phyloP scores from a whole-genome alignment of 1,140 invertebrate genomes.

The Drosophila sproati region DNA sequence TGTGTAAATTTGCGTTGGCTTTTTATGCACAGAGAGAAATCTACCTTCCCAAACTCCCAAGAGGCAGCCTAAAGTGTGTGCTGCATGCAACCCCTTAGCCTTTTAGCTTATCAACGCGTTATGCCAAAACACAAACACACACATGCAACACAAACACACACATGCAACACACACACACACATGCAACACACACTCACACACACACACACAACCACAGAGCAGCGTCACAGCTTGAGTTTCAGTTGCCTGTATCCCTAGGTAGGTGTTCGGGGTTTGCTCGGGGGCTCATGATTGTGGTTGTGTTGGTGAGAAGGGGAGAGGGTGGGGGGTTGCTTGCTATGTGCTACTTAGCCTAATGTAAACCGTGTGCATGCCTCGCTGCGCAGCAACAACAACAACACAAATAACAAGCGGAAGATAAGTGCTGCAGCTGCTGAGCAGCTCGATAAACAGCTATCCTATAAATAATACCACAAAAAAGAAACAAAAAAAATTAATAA shows the following conservation, averaged over 20 bases:
- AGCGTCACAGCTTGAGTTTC: conserved; percentile 14
- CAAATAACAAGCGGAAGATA: conserved; percentile 43
- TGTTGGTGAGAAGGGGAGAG: conserved; percentile 5
- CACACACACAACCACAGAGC: neutral
- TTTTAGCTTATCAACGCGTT: conserved; percentile 78
- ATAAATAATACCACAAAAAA: neutral
- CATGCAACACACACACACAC: neutral
- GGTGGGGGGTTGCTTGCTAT: conserved; percentile 8
- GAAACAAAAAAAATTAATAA: neutral
- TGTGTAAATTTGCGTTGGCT: conserved; percentile 49
- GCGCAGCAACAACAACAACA: conserved; percentile 40
- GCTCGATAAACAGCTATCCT: neutral
- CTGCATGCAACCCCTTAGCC: conserved; percentile 53
- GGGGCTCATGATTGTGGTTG: conserved; percentile 30
- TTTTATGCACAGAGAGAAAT: conserved; percentile 27
- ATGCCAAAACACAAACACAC: conserved; percentile 58
- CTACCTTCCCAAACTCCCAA: conserved; percentile 2
- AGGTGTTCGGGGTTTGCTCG: conserved; percentile 54
- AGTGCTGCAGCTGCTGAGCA: too few relatives aligned
- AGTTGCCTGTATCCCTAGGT: conserved; percentile 45
- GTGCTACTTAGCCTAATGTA: conserved; percentile 81
- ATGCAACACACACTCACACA: conserved; percentile 1
- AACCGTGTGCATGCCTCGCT: conserved; percentile 75
- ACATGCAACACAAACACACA: conserved; percentile 9
- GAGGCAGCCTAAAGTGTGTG: conserved; percentile 36